These are phyloP conservation scores for Drosophila aldrichi DNA, from an alignment of 2,888 invertebrate species.

Conservation along the genomic window DNA sequence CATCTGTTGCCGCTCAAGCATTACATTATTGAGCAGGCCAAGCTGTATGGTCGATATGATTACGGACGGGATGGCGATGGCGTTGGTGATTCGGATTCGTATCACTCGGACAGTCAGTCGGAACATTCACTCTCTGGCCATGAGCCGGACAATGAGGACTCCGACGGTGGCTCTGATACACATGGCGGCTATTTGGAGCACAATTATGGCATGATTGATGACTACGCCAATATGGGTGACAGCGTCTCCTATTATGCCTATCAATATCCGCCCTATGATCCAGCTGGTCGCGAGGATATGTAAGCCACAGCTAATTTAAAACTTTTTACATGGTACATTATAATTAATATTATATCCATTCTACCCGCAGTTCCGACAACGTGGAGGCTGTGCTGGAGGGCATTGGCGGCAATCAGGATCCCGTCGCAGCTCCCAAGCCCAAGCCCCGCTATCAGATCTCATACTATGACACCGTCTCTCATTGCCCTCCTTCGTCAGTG, in stretches of 20 bases:
- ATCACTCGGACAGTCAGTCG: constrained; percentile 91
- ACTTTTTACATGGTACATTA: neutral
- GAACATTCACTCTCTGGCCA: constrained; percentile 89
- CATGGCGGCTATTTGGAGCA: constrained; percentile 88
- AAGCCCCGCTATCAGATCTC: constrained; percentile 80
- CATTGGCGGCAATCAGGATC: constrained; percentile 74
- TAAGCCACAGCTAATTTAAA: constrained; percentile 54
- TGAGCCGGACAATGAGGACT: constrained; percentile 91
- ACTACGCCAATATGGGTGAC: constrained; percentile 85
- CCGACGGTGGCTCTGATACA: constrained; percentile 89
- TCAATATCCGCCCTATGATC: constrained; percentile 87
- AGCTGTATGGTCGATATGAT: constrained; percentile 88
- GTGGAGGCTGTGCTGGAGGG: constrained; percentile 85
- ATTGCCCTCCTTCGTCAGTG: constrained; percentile 50
- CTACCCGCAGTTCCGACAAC: constrained; percentile 84
- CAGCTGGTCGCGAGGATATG: constrained; percentile 86
- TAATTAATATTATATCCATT: neutral
- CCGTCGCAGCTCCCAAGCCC: constrained; percentile 58
- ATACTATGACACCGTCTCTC: constrained; percentile 78
- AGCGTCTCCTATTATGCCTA: constrained; percentile 88
- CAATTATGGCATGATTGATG: constrained; percentile 85
- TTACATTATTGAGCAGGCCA: constrained; percentile 94
- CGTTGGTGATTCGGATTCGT: constrained; percentile 90
- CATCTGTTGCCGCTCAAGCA: constrained; percentile 94
- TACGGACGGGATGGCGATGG: constrained; percentile 85